These are phyloP conservation scores for Xenopus tropicalis DNA, from an alignment of 2,113 vertebrate species.

Conservation along the genomic window DNA sequence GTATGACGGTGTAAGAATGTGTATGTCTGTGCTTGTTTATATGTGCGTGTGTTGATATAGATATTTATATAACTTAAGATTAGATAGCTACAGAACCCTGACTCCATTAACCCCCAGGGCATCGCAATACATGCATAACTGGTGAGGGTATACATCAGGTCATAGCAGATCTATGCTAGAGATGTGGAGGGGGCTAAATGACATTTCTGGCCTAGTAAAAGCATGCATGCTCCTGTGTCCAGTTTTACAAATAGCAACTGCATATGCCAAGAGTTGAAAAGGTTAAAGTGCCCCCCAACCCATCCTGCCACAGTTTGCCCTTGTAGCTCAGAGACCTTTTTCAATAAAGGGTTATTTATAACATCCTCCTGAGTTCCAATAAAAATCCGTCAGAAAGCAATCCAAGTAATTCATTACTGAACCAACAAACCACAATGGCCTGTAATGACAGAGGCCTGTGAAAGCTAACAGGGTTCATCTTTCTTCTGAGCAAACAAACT, in stretches of 20 bases:
- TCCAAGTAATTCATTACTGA: background rate
- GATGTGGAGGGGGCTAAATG: too few species aligned
- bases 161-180: too few species aligned
- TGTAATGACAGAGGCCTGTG: background rate
- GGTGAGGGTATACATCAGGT: too few species aligned
- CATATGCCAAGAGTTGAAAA: background rate
- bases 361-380: background rate
- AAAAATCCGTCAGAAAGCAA: background rate
- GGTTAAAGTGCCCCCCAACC: background rate
- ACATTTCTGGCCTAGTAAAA: too few species aligned
- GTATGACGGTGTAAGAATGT: too few species aligned
- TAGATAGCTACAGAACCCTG: too few species aligned
- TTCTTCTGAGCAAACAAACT: background rate
- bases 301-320: background rate
- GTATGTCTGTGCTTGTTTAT: too few species aligned
- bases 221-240: background rate
- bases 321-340: background rate
- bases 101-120: too few species aligned
- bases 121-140: too few species aligned
- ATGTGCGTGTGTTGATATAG: too few species aligned
- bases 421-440: constrained; percentile 1
- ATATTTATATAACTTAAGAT: too few species aligned
- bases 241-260: background rate
- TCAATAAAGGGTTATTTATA: background rate
- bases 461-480: constrained; percentile 2